Evolutionary conservation across 2,113 vertebrate species (phyloP).

Genomic region (Channa argus): DNA sequence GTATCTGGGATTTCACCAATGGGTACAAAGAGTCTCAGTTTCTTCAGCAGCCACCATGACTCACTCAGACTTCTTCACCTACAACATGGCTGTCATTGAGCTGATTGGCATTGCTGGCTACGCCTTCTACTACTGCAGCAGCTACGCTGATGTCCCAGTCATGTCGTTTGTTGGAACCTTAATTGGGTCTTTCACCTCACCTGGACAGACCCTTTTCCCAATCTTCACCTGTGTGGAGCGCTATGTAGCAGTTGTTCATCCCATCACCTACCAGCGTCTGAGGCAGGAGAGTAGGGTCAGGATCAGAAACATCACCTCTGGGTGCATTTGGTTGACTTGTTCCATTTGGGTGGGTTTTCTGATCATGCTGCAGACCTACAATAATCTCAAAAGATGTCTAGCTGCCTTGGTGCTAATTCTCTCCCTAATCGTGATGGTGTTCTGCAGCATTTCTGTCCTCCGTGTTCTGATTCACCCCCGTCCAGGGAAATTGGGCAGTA

Average conservation of each 20-base stretch:
- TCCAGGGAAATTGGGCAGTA: background rate
- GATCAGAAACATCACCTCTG: background rate
- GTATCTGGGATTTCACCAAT: background rate
- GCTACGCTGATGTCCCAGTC: too few species aligned
- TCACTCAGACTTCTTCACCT: constrained; percentile 6
- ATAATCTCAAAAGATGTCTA: too few species aligned
- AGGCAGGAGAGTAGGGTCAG: background rate
- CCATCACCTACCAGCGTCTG: constrained; percentile 16
- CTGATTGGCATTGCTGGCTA: background rate
- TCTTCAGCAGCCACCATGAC: background rate
- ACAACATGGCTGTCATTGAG: background rate
- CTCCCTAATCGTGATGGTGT: background rate
- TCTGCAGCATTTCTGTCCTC: constrained; percentile 39
- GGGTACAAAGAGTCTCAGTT: background rate
- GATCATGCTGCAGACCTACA: too few species aligned
- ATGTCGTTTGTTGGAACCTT: too few species aligned
- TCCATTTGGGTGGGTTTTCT: too few species aligned
- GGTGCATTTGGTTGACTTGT: background rate
- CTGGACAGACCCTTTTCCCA: background rate
- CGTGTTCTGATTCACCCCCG: constrained; percentile 35
- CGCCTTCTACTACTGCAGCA: too few species aligned
- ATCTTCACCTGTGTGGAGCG: constrained; percentile 13
- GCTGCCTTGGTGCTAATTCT: too few species aligned
- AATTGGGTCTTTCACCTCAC: too few species aligned
- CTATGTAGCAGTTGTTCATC: constrained; percentile 13